Percentiles rank a stretch among this genome's conserved stretches.
Conservation (phyloP, 1,140 invertebrate genomes). For the Trachymyrmex cornetzi region DNA sequence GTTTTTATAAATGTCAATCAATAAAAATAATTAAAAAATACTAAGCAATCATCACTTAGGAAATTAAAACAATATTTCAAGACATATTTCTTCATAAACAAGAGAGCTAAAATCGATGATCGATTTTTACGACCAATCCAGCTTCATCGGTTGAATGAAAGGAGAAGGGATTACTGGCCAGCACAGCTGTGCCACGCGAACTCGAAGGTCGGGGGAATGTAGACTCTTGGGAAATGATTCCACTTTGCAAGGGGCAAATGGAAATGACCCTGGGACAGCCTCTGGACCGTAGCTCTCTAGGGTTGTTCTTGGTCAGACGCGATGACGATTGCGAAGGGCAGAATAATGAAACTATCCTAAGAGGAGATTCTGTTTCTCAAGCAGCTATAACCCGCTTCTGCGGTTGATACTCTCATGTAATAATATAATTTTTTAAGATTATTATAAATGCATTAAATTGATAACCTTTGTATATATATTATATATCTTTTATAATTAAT, state of each 20-base stretch:
- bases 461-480: background rate
- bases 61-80: background rate
- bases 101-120: slow-evolving; percentile 22
- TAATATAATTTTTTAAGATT: background rate
- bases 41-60: background rate
- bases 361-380: slow-evolving; percentile 61
- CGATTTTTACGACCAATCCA: slow-evolving; percentile 39
- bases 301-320: slow-evolving; percentile 82
- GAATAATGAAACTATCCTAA: slow-evolving; percentile 66
- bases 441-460: background rate
- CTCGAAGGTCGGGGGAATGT: slow-evolving; percentile 72
- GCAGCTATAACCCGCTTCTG: slow-evolving; percentile 9
- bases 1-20: background rate
- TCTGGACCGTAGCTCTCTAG: slow-evolving; percentile 74
- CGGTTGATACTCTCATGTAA: background rate
- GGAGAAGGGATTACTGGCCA: slow-evolving; percentile 56
- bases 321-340: slow-evolving; percentile 78
- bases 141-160: slow-evolving; percentile 61
- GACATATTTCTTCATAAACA: background rate
- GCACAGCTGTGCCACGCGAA: slow-evolving; percentile 75
- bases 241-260: slow-evolving; percentile 86
- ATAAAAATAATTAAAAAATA: background rate
- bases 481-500: background rate
- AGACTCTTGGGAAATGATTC: slow-evolving; percentile 85
- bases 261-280: slow-evolving; percentile 84